Conservation (phyloP, 2,113 vertebrate species). For the Gila orcuttii region DNA sequence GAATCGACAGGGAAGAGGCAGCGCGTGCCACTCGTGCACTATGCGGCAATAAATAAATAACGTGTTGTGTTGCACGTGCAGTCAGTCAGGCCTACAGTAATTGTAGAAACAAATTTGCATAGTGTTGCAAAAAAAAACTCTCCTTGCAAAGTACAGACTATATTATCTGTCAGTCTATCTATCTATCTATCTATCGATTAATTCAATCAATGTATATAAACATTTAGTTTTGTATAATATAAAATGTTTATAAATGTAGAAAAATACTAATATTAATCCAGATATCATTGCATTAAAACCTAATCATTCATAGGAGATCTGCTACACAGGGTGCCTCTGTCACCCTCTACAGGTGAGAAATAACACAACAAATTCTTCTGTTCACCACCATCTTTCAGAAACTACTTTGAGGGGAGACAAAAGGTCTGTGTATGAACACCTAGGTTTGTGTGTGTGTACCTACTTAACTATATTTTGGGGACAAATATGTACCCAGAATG, state of each 20-base stretch:
- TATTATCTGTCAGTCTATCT: background rate
- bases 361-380: background rate
- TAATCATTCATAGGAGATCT: background rate
- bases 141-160: background rate
- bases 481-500: too few relatives aligned
- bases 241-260: background rate
- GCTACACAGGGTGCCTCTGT: slow-evolving; percentile 55
- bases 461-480: too few relatives aligned
- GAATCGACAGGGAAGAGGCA: slow-evolving; percentile 90
- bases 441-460: background rate
- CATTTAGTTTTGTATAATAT: background rate
- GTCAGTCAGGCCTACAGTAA: background rate
- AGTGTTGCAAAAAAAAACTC: background rate
- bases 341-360: slow-evolving; percentile 69
- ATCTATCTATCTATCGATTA: background rate
- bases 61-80: background rate
- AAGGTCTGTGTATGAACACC: background rate
- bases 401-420: background rate
- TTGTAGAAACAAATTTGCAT: slow-evolving; percentile 18
- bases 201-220: background rate
- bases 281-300: background rate
- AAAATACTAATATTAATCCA: background rate
- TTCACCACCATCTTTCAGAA: background rate
- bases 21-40: slow-evolving; percentile 25
- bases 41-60: slow-evolving; percentile 53